Conservation (phyloP, 1,140 invertebrate species). For the Aphis gossypii region DNA sequence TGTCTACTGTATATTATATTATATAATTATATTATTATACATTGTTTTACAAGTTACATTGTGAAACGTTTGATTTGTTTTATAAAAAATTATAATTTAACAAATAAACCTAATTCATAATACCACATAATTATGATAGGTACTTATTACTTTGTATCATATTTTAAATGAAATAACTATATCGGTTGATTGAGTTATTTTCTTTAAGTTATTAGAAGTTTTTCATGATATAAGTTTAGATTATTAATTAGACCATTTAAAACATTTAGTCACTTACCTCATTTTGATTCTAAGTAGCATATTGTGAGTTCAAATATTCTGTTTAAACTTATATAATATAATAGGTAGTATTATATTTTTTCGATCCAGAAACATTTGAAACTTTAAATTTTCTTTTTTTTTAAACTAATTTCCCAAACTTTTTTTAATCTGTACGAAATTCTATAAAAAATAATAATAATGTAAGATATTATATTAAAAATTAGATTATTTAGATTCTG, state of each 20-base stretch:
- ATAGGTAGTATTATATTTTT: not conserved
- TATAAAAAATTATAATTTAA: not conserved
- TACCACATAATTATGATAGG: not conserved
- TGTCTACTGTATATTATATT: not conserved
- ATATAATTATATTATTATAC: not conserved
- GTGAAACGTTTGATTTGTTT: not conserved
- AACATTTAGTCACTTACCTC: no score
- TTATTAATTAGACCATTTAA: no score
- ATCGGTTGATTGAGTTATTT: no score
- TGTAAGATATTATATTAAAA: not conserved
- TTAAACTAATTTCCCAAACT: not conserved
- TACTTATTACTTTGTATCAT: no score
- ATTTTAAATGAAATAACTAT: no score
- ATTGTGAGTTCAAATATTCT: no score
- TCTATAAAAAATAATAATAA: not conserved
- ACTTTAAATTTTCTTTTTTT: not conserved
- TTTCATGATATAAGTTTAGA: no score
- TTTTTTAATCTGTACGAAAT: not conserved
- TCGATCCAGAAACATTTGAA: not conserved
- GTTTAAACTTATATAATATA: no score
- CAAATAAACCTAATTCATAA: not conserved
- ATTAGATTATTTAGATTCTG: not conserved
- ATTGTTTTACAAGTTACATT: not conserved
- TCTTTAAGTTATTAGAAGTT: no score
- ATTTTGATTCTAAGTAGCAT: no score